Evolutionary conservation across 2,888 invertebrate species (phyloP).

Genomic region (Helleia helle): DNA sequence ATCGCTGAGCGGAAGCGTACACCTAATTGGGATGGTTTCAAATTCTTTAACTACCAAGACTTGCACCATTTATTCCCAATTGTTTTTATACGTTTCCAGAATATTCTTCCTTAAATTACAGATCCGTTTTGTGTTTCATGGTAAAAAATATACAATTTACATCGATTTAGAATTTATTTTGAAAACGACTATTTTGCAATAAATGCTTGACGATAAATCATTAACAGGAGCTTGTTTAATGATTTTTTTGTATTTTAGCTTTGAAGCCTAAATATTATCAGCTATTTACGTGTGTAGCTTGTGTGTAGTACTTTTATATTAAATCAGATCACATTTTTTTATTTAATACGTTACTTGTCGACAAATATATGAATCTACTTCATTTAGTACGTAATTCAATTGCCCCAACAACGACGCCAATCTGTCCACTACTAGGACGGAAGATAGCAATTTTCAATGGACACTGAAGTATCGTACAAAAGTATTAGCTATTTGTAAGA

Average conservation of each 20-base stretch:
- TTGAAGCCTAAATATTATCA: too few species aligned
- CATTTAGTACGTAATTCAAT: constrained; percentile 7
- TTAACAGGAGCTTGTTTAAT: too few species aligned
- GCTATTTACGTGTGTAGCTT: too few species aligned
- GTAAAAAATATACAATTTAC: not conserved
- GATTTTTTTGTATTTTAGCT: too few species aligned
- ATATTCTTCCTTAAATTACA: not conserved
- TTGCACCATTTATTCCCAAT: not conserved
- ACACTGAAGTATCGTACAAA: not conserved
- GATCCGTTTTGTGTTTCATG: not conserved
- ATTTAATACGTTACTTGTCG: too few species aligned
- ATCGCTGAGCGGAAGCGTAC: not conserved
- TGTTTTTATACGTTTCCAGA: constrained; percentile 3
- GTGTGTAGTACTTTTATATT: too few species aligned
- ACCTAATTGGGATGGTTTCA: not conserved
- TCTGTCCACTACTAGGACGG: constrained; percentile 6
- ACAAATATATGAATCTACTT: too few species aligned
- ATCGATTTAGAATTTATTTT: too few species aligned
- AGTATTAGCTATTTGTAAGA: not conserved
- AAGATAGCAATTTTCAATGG: constrained; percentile 7
- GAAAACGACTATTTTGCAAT: too few species aligned
- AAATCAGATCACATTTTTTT: too few species aligned
- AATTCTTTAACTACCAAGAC: not conserved
- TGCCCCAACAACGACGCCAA: constrained; percentile 5
- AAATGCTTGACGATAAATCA: too few species aligned